A percentile compares a stretch with the other conserved stretches of the same genome.
These are phyloP conservation scores for Neodontobutis hainanensis DNA, from an alignment of 2,113 vertebrate genomes.

Conservation along the genomic window DNA sequence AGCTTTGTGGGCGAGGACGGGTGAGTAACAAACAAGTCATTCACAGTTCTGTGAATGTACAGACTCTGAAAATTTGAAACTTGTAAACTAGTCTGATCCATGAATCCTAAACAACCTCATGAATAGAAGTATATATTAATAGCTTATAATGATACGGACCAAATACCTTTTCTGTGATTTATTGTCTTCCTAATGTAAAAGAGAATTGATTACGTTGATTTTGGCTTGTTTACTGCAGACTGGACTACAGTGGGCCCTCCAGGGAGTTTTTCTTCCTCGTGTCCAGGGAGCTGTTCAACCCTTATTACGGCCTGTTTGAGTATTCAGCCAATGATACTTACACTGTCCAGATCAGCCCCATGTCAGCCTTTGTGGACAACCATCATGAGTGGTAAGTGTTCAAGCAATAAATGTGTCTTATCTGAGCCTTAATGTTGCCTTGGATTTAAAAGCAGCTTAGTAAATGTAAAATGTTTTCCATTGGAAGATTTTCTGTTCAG, in stretches of 20 bases:
- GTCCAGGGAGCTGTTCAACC: slow-evolving; percentile 98
- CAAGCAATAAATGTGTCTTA: no score
- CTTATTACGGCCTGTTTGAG: slow-evolving; percentile 98
- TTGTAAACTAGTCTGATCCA: no score
- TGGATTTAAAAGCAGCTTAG: not conserved
- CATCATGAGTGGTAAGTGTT: slow-evolving; percentile 94
- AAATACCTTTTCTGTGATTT: no score
- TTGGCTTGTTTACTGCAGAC: slow-evolving; percentile 68
- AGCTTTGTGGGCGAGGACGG: slow-evolving; percentile 98
- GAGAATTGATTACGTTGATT: not conserved
- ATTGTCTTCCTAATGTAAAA: not conserved
- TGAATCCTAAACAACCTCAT: no score
- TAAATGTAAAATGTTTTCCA: not conserved
- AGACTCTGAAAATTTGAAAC: no score
- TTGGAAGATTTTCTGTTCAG: not conserved
- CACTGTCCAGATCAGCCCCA: slow-evolving; percentile 99
- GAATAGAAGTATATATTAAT: no score
- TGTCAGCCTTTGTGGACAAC: slow-evolving; percentile 99
- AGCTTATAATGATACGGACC: no score
- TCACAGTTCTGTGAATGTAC: not conserved
- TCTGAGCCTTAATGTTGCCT: no score
- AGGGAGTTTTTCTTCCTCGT: slow-evolving; percentile 99
- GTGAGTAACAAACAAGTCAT: slow-evolving; percentile 79
- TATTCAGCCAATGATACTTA: slow-evolving; percentile 99
- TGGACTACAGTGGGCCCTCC: slow-evolving; percentile 98